A percentile compares a stretch with the other conserved stretches of the same genome.
These are phyloP conservation scores for Hydrophis major DNA, from an alignment of 2,797 vertebrate genomes.

Conservation along the genomic window DNA sequence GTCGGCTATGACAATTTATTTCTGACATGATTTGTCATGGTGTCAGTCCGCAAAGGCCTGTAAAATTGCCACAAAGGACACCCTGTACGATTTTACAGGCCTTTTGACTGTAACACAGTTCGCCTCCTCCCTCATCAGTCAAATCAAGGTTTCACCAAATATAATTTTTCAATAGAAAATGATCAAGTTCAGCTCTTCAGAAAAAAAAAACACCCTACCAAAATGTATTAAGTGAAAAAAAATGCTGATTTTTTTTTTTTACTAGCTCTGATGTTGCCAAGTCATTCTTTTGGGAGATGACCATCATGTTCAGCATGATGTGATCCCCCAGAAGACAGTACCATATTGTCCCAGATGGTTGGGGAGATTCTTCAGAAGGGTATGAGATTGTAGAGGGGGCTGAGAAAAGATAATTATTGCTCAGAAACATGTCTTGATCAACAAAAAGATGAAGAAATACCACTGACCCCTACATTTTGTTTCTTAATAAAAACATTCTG, in stretches of 20 bases:
- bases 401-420: neutral
- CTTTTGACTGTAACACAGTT: neutral
- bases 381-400: too few species aligned
- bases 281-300: neutral
- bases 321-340: too few species aligned
- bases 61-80: neutral
- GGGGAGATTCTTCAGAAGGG: neutral
- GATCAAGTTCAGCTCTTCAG: slow-evolving; percentile 20
- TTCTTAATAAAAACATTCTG: neutral
- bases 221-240: slow-evolving; percentile 5
- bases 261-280: neutral
- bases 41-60: neutral
- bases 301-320: neutral
- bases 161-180: neutral
- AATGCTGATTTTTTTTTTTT: neutral
- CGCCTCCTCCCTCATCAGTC: neutral
- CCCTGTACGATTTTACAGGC: neutral
- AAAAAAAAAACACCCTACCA: neutral
- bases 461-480: neutral
- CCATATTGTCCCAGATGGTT: neutral
- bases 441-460: neutral
- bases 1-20: neutral
- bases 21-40: neutral
- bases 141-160: neutral
- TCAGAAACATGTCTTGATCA: neutral